Evolutionary conservation across 2,888 invertebrate genomes (phyloP).

Genomic region (Monopis laevigella): DNA sequence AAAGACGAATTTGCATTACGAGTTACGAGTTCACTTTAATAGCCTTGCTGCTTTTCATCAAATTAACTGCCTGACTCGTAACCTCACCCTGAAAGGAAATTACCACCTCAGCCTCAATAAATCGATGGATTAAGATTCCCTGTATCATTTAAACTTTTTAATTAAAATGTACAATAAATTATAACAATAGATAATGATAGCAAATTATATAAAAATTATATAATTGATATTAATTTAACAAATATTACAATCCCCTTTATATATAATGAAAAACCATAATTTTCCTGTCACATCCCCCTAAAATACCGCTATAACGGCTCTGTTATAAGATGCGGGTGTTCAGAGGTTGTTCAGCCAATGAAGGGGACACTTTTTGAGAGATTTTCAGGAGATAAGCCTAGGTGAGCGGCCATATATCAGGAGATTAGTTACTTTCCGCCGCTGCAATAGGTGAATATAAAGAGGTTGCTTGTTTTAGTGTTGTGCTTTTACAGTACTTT

Average conservation of each 20-base stretch:
- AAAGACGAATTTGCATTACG: no score
- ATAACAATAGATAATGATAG: no score
- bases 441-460: conserved; percentile 48
- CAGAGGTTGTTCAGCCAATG: conserved; percentile 26
- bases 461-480: conserved; percentile 32
- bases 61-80: no score
- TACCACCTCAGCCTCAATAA: no score
- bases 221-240: neutral
- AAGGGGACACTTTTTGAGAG: conserved; percentile 51
- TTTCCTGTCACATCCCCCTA: neutral
- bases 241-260: neutral
- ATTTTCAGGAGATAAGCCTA: conserved; percentile 49
- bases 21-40: no score
- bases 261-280: conserved; percentile 1
- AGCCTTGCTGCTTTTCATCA: no score
- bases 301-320: neutral
- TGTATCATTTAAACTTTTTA: no score
- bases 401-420: conserved; percentile 61
- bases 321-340: conserved; percentile 1
- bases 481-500: conserved; percentile 17
- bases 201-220: neutral
- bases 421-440: conserved; percentile 58
- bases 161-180: no score
- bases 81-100: no score
- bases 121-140: no score